phyloP scores from a whole-genome alignment of 2,113 vertebrate species.

The Gymnogyps californianus region DNA sequence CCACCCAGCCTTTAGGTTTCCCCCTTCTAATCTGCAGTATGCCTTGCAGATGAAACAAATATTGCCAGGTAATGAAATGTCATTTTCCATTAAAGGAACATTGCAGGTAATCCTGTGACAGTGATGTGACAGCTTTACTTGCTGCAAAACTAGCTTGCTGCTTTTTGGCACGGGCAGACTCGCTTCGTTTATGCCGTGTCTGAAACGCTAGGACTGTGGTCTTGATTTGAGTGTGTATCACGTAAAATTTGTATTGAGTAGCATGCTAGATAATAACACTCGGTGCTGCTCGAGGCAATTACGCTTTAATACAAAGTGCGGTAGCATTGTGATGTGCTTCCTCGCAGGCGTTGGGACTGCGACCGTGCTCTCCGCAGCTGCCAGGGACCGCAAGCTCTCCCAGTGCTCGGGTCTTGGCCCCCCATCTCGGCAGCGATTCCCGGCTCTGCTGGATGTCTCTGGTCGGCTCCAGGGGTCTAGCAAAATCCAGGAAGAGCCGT shows the following conservation, averaged over 20 bases:
- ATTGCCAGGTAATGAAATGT: background rate
- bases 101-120: background rate
- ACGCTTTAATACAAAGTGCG: background rate
- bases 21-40: background rate
- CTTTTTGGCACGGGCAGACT: background rate
- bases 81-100: background rate
- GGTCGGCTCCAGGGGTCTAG: background rate
- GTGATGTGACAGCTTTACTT: background rate
- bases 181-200: background rate
- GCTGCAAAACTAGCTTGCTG: background rate
- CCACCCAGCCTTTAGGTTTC: background rate
- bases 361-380: background rate
- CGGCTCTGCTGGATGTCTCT: background rate
- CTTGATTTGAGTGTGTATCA: too few relatives aligned
- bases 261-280: rapidly evolving
- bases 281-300: background rate
- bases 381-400: background rate
- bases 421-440: background rate
- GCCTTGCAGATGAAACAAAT: background rate
- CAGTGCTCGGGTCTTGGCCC: too few relatives aligned
- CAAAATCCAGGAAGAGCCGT: background rate
- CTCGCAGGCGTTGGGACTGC: background rate
- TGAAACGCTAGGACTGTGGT: background rate
- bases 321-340: background rate
- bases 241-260: background rate